Evolutionary conservation across 1,140 invertebrate genomes (phyloP), one percentile per base, ranked within the genome.

Genomic region (Drosophila prosaltans): DNA sequence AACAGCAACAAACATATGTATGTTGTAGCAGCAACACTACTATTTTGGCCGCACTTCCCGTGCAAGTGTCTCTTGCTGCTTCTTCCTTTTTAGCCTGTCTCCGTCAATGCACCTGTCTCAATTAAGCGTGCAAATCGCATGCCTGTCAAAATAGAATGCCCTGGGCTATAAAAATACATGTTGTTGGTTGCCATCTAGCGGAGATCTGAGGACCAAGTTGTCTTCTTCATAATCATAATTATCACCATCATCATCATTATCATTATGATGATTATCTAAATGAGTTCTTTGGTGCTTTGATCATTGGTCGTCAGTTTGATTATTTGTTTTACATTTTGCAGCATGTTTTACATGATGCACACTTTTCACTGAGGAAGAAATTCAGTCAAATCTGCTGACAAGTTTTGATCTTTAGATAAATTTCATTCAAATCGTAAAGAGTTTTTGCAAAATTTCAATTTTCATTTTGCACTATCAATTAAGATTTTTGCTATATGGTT

Each of bases 91-190:
- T 30, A 11, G 30, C 21, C 3, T 51, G 41, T 10, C 26, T 24
- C 43, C 24, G 40, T 28, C 57, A 40, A 26, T 72, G 80, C 84
- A 88, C 84, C 84, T 88, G 84, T 88, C 80, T 89, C 80, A 88
- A 88, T 88, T 88, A 88, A 89, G 84, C 84, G 84, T 89, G 84
- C 84, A 88, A 89, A 88, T 88, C 84, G 84, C 80, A 80, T 66
- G 80, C 69, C 81, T 88, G 84, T 88, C 84, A 88, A 78, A 88
- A 66, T 69, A 89, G 80, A 88, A 89, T 89, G 80, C 85, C 81
- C 78, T 77, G 67, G 75, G 64, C 76, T 77, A 65, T 69, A 76
- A 61, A 71, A 80, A 77, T 74, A 71, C 68, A 4, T 30, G 4
- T 30, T 30, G 28, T 30, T 30, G 28, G 74, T 54, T 71, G 48